A percentile compares a stretch with the other conserved stretches of the same genome.
phyloP scores from a whole-genome alignment of 1,140 invertebrate species.

The Rhagoletis pomonella region DNA sequence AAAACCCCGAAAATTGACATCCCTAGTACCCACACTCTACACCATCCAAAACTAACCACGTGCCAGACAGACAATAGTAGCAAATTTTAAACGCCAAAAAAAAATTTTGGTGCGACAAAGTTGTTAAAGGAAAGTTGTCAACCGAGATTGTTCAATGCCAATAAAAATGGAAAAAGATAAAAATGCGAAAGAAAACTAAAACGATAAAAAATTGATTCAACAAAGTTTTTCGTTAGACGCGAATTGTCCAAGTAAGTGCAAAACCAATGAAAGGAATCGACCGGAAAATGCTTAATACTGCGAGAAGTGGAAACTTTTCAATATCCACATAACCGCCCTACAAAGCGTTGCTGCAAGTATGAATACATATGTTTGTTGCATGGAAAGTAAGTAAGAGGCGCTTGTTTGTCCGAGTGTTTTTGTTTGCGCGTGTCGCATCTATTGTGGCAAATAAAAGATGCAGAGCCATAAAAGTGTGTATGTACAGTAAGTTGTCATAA shows the following conservation, averaged over 20 bases:
- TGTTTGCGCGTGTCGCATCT: neutral
- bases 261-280: slow-evolving; percentile 31
- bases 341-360: neutral
- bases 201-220: neutral
- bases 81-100: neutral
- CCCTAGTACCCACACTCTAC: no score
- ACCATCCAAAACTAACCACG: neutral
- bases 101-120: slow-evolving; percentile 15
- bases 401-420: neutral
- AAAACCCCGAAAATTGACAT: no score
- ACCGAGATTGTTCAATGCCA: neutral
- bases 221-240: neutral
- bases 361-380: slow-evolving; percentile 76
- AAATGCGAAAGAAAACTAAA: neutral
- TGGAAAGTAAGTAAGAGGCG: slow-evolving; percentile 79
- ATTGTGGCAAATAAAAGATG: slow-evolving; percentile 69
- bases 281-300: neutral
- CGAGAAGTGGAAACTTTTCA: neutral
- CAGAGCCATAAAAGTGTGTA: neutral
- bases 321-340: neutral
- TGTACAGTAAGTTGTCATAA: slow-evolving; percentile 15
- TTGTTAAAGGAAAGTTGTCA: slow-evolving; percentile 24
- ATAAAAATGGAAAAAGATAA: neutral
- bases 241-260: neutral
- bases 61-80: neutral